phyloP scores from a whole-genome alignment of 2,888 invertebrate genomes.

The Aromia moschata region DNA sequence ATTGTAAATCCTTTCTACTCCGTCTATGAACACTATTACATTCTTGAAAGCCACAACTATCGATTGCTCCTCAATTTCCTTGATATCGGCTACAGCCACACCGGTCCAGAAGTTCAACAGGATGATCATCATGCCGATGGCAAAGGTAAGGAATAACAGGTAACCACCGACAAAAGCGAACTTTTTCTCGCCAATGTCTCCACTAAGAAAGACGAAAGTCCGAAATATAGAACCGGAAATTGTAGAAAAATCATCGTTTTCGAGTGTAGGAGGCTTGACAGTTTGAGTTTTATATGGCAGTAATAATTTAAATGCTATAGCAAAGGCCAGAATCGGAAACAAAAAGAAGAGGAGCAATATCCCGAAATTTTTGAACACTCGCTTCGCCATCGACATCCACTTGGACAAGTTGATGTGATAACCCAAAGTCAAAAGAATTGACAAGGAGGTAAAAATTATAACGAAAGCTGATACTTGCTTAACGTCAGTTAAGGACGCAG shows the following conservation, averaged over 20 bases:
- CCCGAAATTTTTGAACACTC: conserved; percentile 18
- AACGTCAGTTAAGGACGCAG: too few species aligned
- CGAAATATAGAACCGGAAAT: conserved; percentile 6
- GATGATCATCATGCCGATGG: conserved; percentile 16
- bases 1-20: conserved; percentile 3
- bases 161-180: conserved; percentile 8
- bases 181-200: conserved; percentile 21
- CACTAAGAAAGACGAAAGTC: conserved; percentile 9
- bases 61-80: conserved; percentile 23
- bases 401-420: conserved; percentile 15
- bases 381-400: conserved; percentile 23
- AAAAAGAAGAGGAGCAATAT: conserved; percentile 14
- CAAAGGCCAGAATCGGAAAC: conserved; percentile 11
- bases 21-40: conserved; percentile 17
- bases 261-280: not conserved
- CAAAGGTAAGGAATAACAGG: conserved; percentile 7
- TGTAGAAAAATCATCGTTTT: conserved; percentile 9
- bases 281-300: not conserved
- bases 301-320: conserved; percentile 9
- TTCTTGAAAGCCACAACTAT: conserved; percentile 15
- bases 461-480: conserved; percentile 11
- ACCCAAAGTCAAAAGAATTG: conserved; percentile 10
- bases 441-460: conserved; percentile 15
- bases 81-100: conserved; percentile 19
- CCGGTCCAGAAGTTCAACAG: conserved; percentile 23